Conservation (phyloP, 2,113 vertebrate genomes). For the Dromiciops gliroides region DNA sequence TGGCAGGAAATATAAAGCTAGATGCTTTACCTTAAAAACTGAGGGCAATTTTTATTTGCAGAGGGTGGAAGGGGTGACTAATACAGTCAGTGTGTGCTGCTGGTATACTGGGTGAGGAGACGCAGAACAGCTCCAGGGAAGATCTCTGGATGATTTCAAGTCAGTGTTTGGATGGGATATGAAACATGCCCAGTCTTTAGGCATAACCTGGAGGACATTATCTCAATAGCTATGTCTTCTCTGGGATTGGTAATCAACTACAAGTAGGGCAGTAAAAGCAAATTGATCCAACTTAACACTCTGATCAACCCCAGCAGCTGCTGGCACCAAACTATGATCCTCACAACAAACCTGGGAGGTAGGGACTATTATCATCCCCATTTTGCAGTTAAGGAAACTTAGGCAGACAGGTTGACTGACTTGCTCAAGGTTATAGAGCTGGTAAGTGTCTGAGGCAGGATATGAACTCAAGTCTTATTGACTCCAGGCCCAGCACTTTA, state of each 20-base stretch:
- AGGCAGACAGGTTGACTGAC: not conserved
- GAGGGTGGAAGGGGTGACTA: not conserved
- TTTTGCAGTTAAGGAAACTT: conserved; percentile 30
- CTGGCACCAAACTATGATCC: not conserved
- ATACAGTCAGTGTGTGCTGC: not conserved
- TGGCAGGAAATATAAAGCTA: not conserved
- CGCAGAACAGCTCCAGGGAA: not conserved
- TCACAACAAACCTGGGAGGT: not conserved
- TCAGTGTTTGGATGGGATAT: not conserved
- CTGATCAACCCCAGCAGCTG: conserved; percentile 31
- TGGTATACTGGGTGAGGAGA: not conserved
- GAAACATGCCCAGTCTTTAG: not conserved
- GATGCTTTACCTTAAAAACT: not conserved
- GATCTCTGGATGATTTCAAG: not conserved
- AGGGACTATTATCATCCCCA: not conserved
- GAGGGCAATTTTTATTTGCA: not conserved
- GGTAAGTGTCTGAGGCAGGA: not conserved
- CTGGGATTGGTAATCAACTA: not conserved
- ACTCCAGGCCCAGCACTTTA: not conserved
- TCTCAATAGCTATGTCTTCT: not conserved
- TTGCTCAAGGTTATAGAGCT: not conserved
- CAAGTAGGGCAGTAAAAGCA: conserved; percentile 31
- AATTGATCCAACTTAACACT: conserved; percentile 32
- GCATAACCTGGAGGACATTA: not conserved
- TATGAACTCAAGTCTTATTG: not conserved